phyloP scores from a whole-genome alignment of 2,888 invertebrate genomes.

The Dynastes hyllus region DNA sequence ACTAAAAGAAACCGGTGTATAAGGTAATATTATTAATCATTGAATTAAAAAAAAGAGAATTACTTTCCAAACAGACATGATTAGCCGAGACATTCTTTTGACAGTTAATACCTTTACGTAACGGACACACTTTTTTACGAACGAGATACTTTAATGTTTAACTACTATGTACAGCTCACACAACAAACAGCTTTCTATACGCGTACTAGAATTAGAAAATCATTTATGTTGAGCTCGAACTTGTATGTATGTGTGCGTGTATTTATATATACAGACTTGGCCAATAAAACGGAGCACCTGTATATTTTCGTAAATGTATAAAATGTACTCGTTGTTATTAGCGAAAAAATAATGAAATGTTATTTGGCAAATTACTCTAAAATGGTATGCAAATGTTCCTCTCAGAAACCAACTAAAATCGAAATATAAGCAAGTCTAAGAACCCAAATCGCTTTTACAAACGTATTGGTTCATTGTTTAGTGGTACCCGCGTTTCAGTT shows the following conservation, averaged over 20 bases:
- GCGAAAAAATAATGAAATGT: too few species aligned
- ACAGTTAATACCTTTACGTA: slow-evolving; percentile 35
- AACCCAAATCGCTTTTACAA: too few species aligned
- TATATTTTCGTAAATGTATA: too few species aligned
- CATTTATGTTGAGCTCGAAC: slow-evolving; percentile 1
- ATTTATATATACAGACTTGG: not conserved
- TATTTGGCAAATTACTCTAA: too few species aligned
- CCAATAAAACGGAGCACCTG: too few species aligned
- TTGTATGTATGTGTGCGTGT: not conserved
- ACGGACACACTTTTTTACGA: slow-evolving; percentile 13
- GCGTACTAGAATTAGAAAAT: slow-evolving; percentile 30
- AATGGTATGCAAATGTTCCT: too few species aligned
- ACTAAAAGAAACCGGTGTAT: too few species aligned
- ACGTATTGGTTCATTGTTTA: too few species aligned
- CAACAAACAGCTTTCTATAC: slow-evolving; percentile 32
- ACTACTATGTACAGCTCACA: slow-evolving; percentile 24
- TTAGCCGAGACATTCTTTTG: slow-evolving; percentile 22
- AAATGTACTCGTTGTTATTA: too few species aligned
- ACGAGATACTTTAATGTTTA: slow-evolving; percentile 4
- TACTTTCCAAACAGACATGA: slow-evolving; percentile 27
- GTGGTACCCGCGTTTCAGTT: too few species aligned
- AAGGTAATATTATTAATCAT: not conserved
- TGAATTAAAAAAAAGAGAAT: not conserved
- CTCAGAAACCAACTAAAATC: too few species aligned
- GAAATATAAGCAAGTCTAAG: too few species aligned